phyloP scores from a whole-genome alignment of 2,113 vertebrate genomes.

The Salvelinus namaycush region DNA sequence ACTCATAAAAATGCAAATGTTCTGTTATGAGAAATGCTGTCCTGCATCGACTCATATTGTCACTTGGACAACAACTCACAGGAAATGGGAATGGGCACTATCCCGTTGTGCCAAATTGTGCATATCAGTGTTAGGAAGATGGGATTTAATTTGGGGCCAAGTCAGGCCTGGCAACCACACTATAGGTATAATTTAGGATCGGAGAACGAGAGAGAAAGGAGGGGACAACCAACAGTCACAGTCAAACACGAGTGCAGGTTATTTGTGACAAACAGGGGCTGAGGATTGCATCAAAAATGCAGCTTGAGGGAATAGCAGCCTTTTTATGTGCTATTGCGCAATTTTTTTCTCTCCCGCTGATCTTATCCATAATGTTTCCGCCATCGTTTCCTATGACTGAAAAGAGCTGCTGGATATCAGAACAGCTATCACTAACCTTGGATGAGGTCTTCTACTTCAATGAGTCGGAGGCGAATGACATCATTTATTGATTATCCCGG shows the following conservation, averaged over 20 bases:
- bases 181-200: conserved; percentile 21
- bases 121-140: conserved; percentile 13
- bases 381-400: too few species aligned
- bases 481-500: too few species aligned
- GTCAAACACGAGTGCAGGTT: neutral
- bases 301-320: too few species aligned
- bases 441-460: too few species aligned
- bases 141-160: conserved; percentile 4
- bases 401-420: too few species aligned
- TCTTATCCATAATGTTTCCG: too few species aligned
- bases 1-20: conserved; percentile 59
- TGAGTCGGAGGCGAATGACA: too few species aligned
- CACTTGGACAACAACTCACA: conserved; percentile 26
- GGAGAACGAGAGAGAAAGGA: neutral
- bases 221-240: neutral
- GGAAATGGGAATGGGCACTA: conserved; percentile 14
- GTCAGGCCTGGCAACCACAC: conserved; percentile 23
- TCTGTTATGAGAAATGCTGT: conserved; percentile 15
- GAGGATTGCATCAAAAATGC: neutral
- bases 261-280: conserved; percentile 19
- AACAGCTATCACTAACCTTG: too few species aligned
- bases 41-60: conserved; percentile 23
- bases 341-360: too few species aligned
- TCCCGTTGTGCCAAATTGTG: conserved; percentile 1
- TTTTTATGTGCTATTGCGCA: too few species aligned